Evolutionary conservation across 2,113 vertebrate species (phyloP).

Genomic region (Stictonetta naevosa): DNA sequence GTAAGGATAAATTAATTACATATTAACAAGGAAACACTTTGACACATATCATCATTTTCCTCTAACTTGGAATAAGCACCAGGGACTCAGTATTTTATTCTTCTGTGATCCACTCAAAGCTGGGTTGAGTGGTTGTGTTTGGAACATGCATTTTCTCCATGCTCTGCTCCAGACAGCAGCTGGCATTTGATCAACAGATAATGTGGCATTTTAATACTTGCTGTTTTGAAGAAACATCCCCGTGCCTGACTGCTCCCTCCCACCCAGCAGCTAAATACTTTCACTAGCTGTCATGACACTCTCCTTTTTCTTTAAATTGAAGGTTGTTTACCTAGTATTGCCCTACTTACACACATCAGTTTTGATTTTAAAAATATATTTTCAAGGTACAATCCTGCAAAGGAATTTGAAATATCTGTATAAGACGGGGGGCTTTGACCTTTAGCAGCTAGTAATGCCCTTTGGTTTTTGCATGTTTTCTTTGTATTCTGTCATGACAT

Average conservation of each 20-base stretch:
- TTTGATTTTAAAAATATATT: background rate
- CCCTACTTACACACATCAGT: background rate
- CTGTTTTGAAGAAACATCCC: background rate
- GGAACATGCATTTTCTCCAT: background rate
- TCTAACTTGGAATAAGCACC: background rate
- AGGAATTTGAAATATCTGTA: background rate
- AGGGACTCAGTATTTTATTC: background rate
- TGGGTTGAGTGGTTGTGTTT: background rate
- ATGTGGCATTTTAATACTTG: background rate
- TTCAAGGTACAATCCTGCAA: background rate
- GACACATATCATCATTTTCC: background rate
- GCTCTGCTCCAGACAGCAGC: background rate
- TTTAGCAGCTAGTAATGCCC: background rate
- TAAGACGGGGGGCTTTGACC: background rate
- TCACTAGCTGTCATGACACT: background rate
- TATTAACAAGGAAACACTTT: background rate
- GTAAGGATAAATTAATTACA: background rate
- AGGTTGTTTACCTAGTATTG: background rate
- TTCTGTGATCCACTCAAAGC: background rate
- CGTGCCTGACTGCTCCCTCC: fast-evolving
- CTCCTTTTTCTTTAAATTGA: background rate
- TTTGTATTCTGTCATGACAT: background rate
- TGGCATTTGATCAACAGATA: background rate
- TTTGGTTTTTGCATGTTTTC: background rate
- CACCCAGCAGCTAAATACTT: background rate